Base-by-base conservation (phyloP, 53 echinoderm and acorn worm species). In the Actinopyga echinites region DNA sequence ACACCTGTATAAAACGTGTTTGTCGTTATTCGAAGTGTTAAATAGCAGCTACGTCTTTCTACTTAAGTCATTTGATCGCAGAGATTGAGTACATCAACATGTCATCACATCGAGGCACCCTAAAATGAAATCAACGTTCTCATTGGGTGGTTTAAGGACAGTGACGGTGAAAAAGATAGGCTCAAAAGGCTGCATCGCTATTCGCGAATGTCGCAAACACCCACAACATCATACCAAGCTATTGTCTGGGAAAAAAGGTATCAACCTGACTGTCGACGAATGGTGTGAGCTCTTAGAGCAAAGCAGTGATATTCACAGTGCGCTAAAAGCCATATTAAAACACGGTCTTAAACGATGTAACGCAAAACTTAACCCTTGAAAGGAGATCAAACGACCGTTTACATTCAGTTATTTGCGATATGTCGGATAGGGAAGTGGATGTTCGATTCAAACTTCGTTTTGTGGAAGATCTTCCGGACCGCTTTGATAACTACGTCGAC, bases 381-480 rank as follows among this genome's bases (percentile, higher is more conserved):
- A 7, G 44, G 44, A 44, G 44, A 40, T 36, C 2, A 22, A 43
- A 45, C 31, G 1, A 12, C 28, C 4, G 43, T 20, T 6, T n/a
- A 40, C 25, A 6, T 1, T 29, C 73, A 71, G 5, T 74, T 38
- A 20, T 43, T 29, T 25, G 6, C 24, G 74, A 11, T 20, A 74
- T 74, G 74, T 49, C 74, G 23, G 1, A 74, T 23, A 11, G 20
- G 10, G 29, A 22, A 8, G n/a, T 74, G 8, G 74, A 74, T 21
- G 82, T 87, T 3, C 40, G 82, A 42, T 30, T 86, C 5, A 57
- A 74, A 54, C 90, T 90, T 5, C 69, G 65, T 25, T 90, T 87
- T 83, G 62, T 87, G 19, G 87, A 90, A 79, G 87, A 79, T 31
- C 34, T 90, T 29, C 90, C 90, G 30, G 65, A 81, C 17, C 34